Conservation (phyloP, 2,888 invertebrate genomes). For the Trachelus troglodyta region DNA sequence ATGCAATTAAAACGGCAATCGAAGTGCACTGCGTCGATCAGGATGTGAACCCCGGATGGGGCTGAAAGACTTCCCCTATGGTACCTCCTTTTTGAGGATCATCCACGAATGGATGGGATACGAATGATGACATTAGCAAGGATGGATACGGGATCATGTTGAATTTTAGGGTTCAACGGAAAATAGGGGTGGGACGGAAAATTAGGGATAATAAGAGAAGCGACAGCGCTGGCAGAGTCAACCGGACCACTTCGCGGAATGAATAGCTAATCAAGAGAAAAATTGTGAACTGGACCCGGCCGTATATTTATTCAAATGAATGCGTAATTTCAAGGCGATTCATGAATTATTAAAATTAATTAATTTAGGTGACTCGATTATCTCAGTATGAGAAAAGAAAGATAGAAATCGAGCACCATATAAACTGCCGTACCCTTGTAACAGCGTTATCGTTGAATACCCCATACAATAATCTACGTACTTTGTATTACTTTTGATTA, state of each 20-base stretch:
- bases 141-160: neutral
- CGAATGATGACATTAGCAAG: too few relatives aligned
- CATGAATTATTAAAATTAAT: constrained; percentile 55
- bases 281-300: constrained; percentile 22
- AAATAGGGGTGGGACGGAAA: too few relatives aligned
- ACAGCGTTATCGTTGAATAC: too few relatives aligned
- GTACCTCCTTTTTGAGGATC: too few relatives aligned
- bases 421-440: neutral
- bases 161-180: neutral
- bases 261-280: constrained; percentile 47
- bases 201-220: too few relatives aligned
- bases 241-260: constrained; percentile 26
- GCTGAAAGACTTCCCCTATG: too few relatives aligned
- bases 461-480: too few relatives aligned
- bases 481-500: too few relatives aligned
- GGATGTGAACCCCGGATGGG: too few relatives aligned
- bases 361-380: constrained; percentile 49
- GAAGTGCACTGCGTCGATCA: too few relatives aligned
- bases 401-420: constrained; percentile 10
- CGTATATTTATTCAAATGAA: constrained; percentile 9
- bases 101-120: too few relatives aligned
- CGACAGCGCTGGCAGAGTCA: neutral
- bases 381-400: constrained; percentile 11
- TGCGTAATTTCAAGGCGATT: constrained; percentile 32
- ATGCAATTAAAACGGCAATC: too few relatives aligned